Base-by-base conservation (phyloP, 1,140 invertebrate species). In the Plutomurus gul region DNA sequence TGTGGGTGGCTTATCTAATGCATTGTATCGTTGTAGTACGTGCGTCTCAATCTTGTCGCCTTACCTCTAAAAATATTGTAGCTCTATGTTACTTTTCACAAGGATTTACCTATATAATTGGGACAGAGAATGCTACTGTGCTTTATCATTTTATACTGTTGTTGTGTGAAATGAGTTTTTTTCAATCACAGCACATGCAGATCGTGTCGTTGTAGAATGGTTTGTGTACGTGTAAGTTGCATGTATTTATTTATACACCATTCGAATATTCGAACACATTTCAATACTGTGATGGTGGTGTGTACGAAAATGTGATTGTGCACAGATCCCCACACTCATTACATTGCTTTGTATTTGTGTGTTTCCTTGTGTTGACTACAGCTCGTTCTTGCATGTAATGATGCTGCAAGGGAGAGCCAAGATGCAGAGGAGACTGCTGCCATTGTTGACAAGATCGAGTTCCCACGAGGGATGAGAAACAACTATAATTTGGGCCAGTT, bases 341-440 rank as follows among this genome's bases (percentile, higher is more conserved):
- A n/a, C 20, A 18, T 27, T 27, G 16, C 30, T 65, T 11, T 65
- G 27, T 43, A 30, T 72, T 43, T 8, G 10, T 72, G 70, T 25
- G 5, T 40, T 22, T 25, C 11, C 16, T 49, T 8, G 25, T 27
- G 25, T 4, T 71, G 3, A 25, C 43, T 71, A 36, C 43, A 83
- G 83, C 78, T 84, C 18, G 83, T 84, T 18, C 33, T 84, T n/a
- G 77, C 76, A 36, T 84, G 83, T 37, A 84, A 84, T 70, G 83
- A 84, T 39, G 81, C 81, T 16, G 83, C 83, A 13, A 81, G 81
- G 40, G 83, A 84, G 47, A 82, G 79, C 79, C 83, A 84, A 78
- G 81, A 82, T 80, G 76, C 77, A 16, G 83, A 84, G 27, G 83
- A 84, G 33, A 84, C 83, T 36, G 71, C 79, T 18, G 47, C 76